Evolutionary conservation across 2,797 vertebrate species (phyloP).

Genomic region (Anas bernieri): DNA sequence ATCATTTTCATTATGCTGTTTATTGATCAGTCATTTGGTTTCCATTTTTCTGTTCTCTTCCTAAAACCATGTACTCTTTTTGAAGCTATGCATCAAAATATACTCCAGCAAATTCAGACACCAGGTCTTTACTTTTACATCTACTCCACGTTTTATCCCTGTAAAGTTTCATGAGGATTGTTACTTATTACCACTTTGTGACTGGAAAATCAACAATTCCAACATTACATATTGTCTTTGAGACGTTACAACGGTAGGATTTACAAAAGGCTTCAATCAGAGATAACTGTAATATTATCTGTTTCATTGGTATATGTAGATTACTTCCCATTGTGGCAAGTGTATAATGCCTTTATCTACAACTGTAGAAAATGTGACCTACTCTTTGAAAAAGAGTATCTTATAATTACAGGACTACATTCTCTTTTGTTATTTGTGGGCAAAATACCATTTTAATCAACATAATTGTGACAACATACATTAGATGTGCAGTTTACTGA

Average conservation of each 20-base stretch:
- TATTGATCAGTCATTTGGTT: background rate
- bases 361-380: background rate
- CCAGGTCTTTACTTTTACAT: background rate
- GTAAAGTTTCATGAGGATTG: background rate
- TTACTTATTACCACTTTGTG: background rate
- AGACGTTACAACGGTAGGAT: background rate
- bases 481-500: background rate
- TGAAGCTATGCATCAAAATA: background rate
- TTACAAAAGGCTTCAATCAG: background rate
- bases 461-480: background rate
- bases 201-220: constrained; percentile 1
- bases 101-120: background rate
- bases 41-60: background rate
- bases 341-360: background rate
- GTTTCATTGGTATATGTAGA: background rate
- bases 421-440: background rate
- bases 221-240: background rate
- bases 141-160: background rate
- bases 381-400: background rate
- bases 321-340: background rate
- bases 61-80: background rate
- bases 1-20: background rate
- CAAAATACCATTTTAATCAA: background rate
- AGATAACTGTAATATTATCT: background rate
- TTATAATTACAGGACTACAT: background rate